Percentiles rank a stretch among this genome's conserved stretches.
phyloP scores from a whole-genome alignment of 2,888 invertebrate genomes.

The Xanthia togata region DNA sequence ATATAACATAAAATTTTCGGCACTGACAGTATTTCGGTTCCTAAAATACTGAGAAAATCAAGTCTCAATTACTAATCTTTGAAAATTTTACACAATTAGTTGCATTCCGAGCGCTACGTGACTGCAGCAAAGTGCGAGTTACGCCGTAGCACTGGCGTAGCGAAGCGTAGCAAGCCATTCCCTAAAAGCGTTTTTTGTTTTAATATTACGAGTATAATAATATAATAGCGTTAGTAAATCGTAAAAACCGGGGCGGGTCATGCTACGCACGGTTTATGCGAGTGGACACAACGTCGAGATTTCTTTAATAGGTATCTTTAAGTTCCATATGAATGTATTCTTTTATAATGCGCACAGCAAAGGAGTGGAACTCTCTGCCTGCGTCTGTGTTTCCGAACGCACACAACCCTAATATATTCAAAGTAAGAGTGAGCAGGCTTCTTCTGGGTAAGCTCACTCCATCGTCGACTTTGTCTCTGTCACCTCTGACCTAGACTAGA shows the following conservation, averaged over 20 bases:
- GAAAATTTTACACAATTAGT: not conserved
- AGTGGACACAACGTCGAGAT: not conserved
- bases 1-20: not conserved
- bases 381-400: too few species aligned
- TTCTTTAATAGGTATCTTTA: not conserved
- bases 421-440: too few species aligned
- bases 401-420: too few species aligned
- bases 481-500: too few species aligned
- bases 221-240: too few species aligned
- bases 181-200: not conserved
- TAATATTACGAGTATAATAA: not conserved
- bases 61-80: too few species aligned
- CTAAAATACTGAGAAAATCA: not conserved
- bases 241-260: too few species aligned
- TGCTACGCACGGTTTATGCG: not conserved
- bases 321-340: not conserved
- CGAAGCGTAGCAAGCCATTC: not conserved
- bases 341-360: too few species aligned
- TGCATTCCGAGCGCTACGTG: not conserved
- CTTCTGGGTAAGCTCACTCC: too few species aligned
- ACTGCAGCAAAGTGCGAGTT: constrained; percentile 17
- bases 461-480: too few species aligned
- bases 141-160: constrained; percentile 44
- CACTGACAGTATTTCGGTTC: not conserved
- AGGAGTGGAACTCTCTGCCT: too few species aligned